These are phyloP conservation scores for Eunapius fragilis DNA, from an alignment of 37 sponge, comb jelly and placozoan species.

Conservation along the genomic window DNA sequence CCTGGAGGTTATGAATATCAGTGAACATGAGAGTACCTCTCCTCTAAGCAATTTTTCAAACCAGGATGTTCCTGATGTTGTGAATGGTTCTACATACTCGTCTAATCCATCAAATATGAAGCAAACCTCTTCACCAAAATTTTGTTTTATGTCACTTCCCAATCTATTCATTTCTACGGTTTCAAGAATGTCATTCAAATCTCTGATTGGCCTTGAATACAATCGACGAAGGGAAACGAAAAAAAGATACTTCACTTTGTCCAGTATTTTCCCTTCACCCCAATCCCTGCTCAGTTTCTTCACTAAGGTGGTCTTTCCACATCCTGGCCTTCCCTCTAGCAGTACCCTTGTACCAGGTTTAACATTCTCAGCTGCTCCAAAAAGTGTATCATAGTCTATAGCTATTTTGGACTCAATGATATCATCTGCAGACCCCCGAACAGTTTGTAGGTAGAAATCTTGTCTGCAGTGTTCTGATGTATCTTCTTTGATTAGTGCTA, in stretches of 20 bases:
- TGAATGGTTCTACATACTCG: neutral
- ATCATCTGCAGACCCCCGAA: too few relatives aligned
- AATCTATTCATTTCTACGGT: neutral
- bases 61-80: too few relatives aligned
- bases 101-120: constrained; percentile 39
- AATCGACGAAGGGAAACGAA: neutral
- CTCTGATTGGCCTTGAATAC: neutral
- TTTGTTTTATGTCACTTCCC: neutral
- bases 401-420: too few relatives aligned
- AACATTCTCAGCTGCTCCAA: too few relatives aligned
- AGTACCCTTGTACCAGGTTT: too few relatives aligned
- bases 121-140: neutral
- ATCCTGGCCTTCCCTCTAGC: too few relatives aligned
- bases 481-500: too few relatives aligned
- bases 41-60: neutral
- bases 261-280: neutral
- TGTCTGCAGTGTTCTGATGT: too few relatives aligned
- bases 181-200: neutral
- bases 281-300: constrained; percentile 20
- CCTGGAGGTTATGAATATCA: constrained; percentile 18
- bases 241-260: neutral
- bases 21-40: neutral
- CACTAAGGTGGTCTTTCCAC: constrained; percentile 34
- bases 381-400: too few relatives aligned
- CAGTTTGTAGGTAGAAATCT: too few relatives aligned